These are phyloP conservation scores for Holcopasites calliopsidis DNA, from an alignment of 1,140 invertebrate species.

Conservation along the genomic window DNA sequence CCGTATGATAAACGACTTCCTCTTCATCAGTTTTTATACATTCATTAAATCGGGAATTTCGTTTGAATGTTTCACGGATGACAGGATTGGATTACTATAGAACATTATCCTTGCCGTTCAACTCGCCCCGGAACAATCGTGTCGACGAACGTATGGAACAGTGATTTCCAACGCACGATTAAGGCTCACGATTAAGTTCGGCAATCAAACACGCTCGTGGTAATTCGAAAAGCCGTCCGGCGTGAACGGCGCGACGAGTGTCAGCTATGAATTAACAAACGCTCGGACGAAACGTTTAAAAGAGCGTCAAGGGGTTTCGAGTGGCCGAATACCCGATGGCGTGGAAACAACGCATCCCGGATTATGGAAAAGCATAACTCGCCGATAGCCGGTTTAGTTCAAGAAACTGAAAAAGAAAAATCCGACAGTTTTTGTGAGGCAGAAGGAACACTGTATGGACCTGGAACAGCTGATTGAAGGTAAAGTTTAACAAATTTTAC, in stretches of 20 bases:
- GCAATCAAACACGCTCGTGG: neutral
- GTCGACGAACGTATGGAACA: neutral
- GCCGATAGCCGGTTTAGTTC: neutral
- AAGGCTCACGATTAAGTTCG: neutral
- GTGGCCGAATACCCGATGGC: neutral
- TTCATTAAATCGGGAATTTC: too few relatives aligned
- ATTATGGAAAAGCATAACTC: neutral
- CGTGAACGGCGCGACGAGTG: neutral
- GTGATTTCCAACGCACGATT: constrained; percentile 4
- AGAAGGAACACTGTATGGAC: too few relatives aligned
- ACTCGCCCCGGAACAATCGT: constrained; percentile 6
- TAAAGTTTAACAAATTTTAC: too few relatives aligned
- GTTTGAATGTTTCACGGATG: too few relatives aligned
- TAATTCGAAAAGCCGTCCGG: neutral
- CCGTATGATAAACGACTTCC: neutral
- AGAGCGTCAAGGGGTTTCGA: neutral
- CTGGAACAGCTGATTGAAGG: too few relatives aligned
- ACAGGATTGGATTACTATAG: constrained; percentile 7
- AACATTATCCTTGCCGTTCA: constrained; percentile 14
- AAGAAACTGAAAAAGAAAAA: too few relatives aligned
- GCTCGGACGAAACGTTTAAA: neutral
- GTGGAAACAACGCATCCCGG: neutral
- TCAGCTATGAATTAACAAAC: too few relatives aligned
- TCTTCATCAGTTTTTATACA: too few relatives aligned
- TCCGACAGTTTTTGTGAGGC: too few relatives aligned